A percentile compares a stretch with the other conserved stretches of the same genome.
phyloP scores from a whole-genome alignment of 2,113 vertebrate genomes.

The Stigmatopora argus region DNA sequence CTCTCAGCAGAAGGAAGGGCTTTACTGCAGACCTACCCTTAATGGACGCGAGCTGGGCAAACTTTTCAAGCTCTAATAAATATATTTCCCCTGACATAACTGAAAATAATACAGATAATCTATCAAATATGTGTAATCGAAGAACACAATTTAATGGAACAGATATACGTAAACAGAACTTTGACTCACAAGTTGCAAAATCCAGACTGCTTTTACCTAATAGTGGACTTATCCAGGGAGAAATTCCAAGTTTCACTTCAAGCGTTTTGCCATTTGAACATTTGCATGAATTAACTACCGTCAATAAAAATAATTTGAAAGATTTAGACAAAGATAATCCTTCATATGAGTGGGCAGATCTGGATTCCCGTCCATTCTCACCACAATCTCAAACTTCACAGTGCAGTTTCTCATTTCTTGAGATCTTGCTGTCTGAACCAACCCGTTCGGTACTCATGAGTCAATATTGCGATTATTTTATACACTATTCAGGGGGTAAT shows the following conservation, averaged over 20 bases:
- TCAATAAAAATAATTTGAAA: constrained; percentile 10
- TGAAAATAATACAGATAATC: constrained; percentile 15
- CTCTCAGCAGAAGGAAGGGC: background rate
- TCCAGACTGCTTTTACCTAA: constrained; percentile 10
- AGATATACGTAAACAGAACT: background rate
- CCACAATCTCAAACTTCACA: constrained; percentile 56
- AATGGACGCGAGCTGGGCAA: constrained; percentile 7
- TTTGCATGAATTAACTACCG: background rate
- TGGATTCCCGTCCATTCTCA: constrained; percentile 34
- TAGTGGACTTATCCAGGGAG: constrained; percentile 6
- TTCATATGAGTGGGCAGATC: constrained; percentile 7
- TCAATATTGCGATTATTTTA: constrained; percentile 61
- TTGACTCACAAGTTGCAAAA: constrained; percentile 11
- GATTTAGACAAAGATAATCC: constrained; percentile 6
- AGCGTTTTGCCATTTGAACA: constrained; percentile 17
- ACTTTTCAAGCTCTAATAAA: constrained; percentile 20
- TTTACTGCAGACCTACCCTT: constrained; percentile 21
- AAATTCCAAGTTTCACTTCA: constrained; percentile 13
- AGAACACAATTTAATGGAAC: background rate
- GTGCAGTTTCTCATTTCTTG: constrained; percentile 65
- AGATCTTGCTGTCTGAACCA: constrained; percentile 53
- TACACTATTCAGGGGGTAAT: constrained; percentile 43
- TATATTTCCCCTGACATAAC: constrained; percentile 18
- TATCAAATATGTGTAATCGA: background rate
- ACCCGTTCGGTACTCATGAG: constrained; percentile 39